Evolutionary conservation across 2,888 invertebrate species (phyloP), one percentile per base, ranked within the genome.

Genomic region (Aporophyla lueneburgensis): DNA sequence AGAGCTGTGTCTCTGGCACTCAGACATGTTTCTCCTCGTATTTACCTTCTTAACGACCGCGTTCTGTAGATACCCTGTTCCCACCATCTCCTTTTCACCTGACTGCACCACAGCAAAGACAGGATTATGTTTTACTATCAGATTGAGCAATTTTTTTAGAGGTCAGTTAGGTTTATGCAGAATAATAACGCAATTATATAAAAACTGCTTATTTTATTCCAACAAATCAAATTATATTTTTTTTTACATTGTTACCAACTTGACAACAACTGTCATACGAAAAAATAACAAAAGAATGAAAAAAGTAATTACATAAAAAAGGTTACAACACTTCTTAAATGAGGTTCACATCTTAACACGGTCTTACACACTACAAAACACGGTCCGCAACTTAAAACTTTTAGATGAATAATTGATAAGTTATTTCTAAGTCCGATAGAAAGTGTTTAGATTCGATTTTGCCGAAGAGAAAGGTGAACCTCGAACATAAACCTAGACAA

Each of bases 1-100:
- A 66, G 21, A 51, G n/a, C 1, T 14, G 27, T 27, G 43, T 43
- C 69, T 61, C 14, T 27, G 68, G 33, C 49, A 14, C 51, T 56
- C 3, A 54, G 16, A 19, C 5, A 24, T 73, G 43, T 9, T 19
- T 40, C 4, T 6, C 33, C 33, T 12, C 43, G 10, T 46, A 67
- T 33, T 53, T 9, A 4, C 33, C 46, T 72, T 72, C 46, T n/a
- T 56, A 73, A 49, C 33, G 46, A n/a, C n/a, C 54, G n/a, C n/a
- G 72, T 72, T 46, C 46, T 72, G 33, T 72, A 56, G 46, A 56
- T 14, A 3, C 49, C 33, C 56, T 16, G 6, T 49, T 56, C 19
- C 46, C 33, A 19, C 2, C 46, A 56, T 33, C 56, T 67, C 67
- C n/a, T 58, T n/a, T n/a, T n/a, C n/a, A n/a, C 16, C 33, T 3